Percentiles rank a stretch among this genome's conserved stretches.
Evolutionary conservation across 2,113 vertebrate genomes (phyloP).

Genomic region (Megaceryle torquata): DNA sequence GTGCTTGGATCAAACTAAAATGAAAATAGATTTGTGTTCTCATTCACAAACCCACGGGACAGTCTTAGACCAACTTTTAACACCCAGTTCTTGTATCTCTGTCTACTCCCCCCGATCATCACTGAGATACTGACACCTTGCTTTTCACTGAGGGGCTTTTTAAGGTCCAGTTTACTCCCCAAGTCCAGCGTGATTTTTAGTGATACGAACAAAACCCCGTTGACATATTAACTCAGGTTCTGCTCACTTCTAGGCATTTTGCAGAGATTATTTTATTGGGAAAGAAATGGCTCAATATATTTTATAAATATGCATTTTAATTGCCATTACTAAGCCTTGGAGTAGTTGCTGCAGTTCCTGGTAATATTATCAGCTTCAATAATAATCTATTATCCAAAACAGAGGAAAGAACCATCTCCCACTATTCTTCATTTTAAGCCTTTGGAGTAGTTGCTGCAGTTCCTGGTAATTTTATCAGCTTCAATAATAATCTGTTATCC

Average conservation of each 20-base stretch:
- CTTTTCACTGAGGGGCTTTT: not conserved
- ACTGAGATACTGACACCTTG: not conserved
- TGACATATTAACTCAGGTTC: not conserved
- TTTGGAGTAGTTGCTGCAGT: not conserved
- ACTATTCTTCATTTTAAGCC: not conserved
- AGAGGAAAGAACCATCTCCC: not conserved
- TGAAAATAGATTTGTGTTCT: not conserved
- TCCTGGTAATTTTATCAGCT: not conserved
- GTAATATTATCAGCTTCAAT: not conserved
- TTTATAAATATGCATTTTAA: not conserved
- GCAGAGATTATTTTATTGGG: not conserved
- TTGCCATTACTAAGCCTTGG: not conserved
- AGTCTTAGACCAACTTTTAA: not conserved
- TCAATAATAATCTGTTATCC: not conserved
- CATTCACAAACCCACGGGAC: not conserved
- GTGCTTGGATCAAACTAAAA: not conserved
- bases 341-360: not conserved
- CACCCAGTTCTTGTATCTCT: not conserved
- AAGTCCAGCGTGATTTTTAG: not conserved
- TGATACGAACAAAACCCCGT: not conserved
- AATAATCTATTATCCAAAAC: not conserved
- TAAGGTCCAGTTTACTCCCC: not conserved
- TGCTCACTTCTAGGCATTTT: not conserved
- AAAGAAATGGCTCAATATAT: not conserved
- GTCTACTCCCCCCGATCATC: too few species aligned